Evolutionary conservation across 2,888 invertebrate genomes (phyloP), one percentile per base, ranked within the genome.

Genomic region (Epsilonema sp.): DNA sequence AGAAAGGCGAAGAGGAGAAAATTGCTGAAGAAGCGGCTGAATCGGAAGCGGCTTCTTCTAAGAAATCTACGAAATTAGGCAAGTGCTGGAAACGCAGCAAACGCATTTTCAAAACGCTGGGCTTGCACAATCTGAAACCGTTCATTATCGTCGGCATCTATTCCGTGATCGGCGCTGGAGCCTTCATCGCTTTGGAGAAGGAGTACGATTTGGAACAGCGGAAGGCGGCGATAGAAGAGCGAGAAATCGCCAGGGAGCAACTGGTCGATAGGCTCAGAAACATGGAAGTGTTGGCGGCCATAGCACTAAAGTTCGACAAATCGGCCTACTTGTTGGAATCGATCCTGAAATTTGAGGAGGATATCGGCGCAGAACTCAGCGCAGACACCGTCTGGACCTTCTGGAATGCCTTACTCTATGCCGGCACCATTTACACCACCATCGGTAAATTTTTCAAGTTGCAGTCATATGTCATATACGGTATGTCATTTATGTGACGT

Each of bases 401-500:
- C 23, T 46, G 26, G 24, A 46, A 46, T 23, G 46, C 46, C 26
- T 22, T 46, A 5, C 39, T 46, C n/a, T 46, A 26, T 22, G 46
- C 46, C 19, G 46, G 46, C n/a, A 42, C 46, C 22, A 38, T 46
- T 20, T 46, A 44, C 26, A 46, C 46, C 16, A 46, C 46, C 24
- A 46, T 46, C 3, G 46, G 46, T 46, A 26, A n/a, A n/a, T n/a
- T n/a, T n/a, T n/a, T n/a, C n/a, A n/a, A n/a, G n/a, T n/a, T n/a
- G n/a, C n/a, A n/a, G n/a, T n/a, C n/a, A n/a, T n/a, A n/a, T n/a
- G n/a, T n/a, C n/a, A n/a, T n/a, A n/a, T n/a, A n/a, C n/a, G n/a
- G n/a, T n/a, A n/a, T n/a, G n/a, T n/a, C n/a, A n/a, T n/a, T n/a
- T n/a, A n/a, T n/a, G n/a, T n/a, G n/a, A n/a, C n/a, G n/a, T n/a